Evolutionary conservation across 2,888 invertebrate genomes (phyloP), one percentile per base, ranked within the genome.

Genomic region (Lycocerus yunnanus): DNA sequence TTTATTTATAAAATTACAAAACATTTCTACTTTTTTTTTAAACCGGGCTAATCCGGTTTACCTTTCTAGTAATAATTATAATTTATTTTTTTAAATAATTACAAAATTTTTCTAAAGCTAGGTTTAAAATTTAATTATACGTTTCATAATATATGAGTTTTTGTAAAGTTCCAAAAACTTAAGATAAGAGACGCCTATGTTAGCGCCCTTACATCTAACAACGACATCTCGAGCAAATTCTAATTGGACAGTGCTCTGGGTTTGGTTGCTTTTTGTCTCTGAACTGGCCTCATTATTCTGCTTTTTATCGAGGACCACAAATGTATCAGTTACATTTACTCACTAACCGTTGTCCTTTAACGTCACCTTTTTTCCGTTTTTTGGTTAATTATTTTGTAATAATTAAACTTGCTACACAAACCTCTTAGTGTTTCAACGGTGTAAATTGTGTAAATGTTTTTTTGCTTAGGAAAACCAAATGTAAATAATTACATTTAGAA

Each of bases 261-360:
- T 78, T 79, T 72, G 78, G 79, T 78, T 76, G 81, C 80, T 81
- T 81, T 82, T 82, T 81, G 82, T 81, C 81, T 79, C 76, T 69
- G 77, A 78, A 78, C 78, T 77, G 79, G 76, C 79, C 81, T 82
- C 81, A 82, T 82, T 81, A 82, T 81, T 77, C 77, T 67, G 81
- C 80, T 81, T 80, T 76, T 80, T 80, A 81, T 80, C 78, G 78
- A 75, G 72, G 74, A 72, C 78, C 79, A 81, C 82, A 81, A 78
- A 80, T 79, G 80, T 82, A 82, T 82, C 82, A 74, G 80, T 82
- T 82, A 80, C 81, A 79, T 78, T 78, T 80, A 78, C 76, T 72
- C 73, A 75, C 27, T 70, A 70, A 74, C 70, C 70, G 66, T 63
- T 70, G 67, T 68, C 66, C 63, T 68, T n/a, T 66, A 63, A 63